These are phyloP conservation scores for Yponomeuta sedellus DNA, from an alignment of 2,888 invertebrate genomes.

Conservation along the genomic window DNA sequence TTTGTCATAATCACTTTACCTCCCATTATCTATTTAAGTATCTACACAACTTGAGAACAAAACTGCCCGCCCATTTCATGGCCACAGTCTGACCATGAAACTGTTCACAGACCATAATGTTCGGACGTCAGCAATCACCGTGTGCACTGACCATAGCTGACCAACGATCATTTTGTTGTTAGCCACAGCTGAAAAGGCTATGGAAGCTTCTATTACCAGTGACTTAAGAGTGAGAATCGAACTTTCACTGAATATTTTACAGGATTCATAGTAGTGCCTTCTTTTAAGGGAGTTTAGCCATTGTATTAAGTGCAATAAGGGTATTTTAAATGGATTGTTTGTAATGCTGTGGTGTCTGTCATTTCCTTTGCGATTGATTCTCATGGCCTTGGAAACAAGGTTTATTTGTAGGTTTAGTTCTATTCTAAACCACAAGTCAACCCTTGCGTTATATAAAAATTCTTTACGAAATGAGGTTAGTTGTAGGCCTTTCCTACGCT, in stretches of 20 bases:
- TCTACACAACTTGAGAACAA: background rate
- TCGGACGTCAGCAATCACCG: constrained; percentile 34
- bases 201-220: background rate
- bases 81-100: constrained; percentile 6
- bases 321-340: too few species aligned
- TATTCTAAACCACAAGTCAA: too few species aligned
- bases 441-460: too few species aligned
- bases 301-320: too few species aligned
- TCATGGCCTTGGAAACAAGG: too few species aligned
- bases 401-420: too few species aligned
- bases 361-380: too few species aligned
- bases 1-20: too few species aligned
- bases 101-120: constrained; percentile 30
- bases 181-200: constrained; percentile 15
- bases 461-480: too few species aligned
- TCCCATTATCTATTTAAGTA: too few species aligned
- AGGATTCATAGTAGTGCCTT: background rate
- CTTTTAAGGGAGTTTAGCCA: background rate
- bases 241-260: background rate
- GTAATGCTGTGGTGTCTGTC: too few species aligned
- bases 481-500: too few species aligned
- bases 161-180: background rate
- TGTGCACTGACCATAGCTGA: constrained; percentile 27
- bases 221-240: background rate
- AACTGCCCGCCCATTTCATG: background rate